Base-by-base conservation (phyloP, 2,888 invertebrate species). In the Prionchulus punctatus region DNA sequence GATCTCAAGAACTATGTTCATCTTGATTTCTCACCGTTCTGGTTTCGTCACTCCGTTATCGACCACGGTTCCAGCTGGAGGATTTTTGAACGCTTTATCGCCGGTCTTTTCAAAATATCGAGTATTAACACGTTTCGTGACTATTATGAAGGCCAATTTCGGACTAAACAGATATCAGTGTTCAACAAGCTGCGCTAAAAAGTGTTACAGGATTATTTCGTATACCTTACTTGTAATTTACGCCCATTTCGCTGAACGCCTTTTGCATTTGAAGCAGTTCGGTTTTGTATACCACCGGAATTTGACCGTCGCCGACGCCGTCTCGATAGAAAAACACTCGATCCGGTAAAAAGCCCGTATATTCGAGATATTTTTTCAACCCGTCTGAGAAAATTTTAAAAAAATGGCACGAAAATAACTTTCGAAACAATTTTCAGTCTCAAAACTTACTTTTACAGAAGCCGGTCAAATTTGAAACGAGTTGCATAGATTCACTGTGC, bases 61-160 rank as follows among this genome's bases (percentile, higher is more conserved):
- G 0, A 91, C 76, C 0, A 94, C 77, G 0, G 89, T 85, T 0
- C 94, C 96, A 0, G 90, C 85, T 1, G 73, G 70, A 0, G 90
- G 88, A 73, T 92, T 92, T 0, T 76, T 77, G 57, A 72, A 56
- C 27, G 60, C 25, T 25, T 56, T 25, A 69, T 53, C 51, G 1
- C 18, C 18, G 15, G 36, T 30, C n/a, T n/a, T n/a, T n/a, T 43
- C 27, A 59, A 58, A 59, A 50, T 62, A 78, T 30, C 89, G 77
- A 0, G 86, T 84, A 69, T 86, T 90, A 49, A 91, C 88, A 1
- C 91, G 76, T 70, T 96, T 96, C 70, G 92, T 91, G 0, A 94
- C 89, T 1, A 94, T 80, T 1, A 92, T 76, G 64, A 86, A 84
- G 0, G 83, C 82, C 0, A 92, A 65, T 50, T 74, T 71, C 0